A percentile compares a stretch with the other conserved stretches of the same genome.
These are phyloP conservation scores for Sialis lutaria DNA, from an alignment of 2,888 invertebrate species.

Conservation along the genomic window DNA sequence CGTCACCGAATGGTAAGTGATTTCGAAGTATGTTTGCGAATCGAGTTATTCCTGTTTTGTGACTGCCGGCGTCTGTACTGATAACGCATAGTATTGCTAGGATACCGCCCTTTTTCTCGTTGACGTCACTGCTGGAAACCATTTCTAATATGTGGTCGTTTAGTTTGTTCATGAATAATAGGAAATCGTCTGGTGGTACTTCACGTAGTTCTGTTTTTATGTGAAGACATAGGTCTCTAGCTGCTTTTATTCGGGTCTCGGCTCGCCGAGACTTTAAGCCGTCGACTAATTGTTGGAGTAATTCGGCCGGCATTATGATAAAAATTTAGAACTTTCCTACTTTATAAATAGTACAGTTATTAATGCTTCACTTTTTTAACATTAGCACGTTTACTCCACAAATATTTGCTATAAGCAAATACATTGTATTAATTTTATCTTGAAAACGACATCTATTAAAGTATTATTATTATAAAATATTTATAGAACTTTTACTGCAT, in stretches of 20 bases:
- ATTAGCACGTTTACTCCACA: no score
- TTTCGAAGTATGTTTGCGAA: slow-evolving; percentile 88
- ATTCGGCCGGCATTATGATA: slow-evolving; percentile 33
- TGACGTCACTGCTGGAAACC: slow-evolving; percentile 83
- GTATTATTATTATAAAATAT: no score
- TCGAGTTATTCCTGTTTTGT: slow-evolving; percentile 73
- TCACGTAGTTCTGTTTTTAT: slow-evolving; percentile 82
- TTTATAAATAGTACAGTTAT: not conserved
- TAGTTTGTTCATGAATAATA: slow-evolving; percentile 83
- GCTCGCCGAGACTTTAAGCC: slow-evolving; percentile 81
- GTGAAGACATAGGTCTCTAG: slow-evolving; percentile 76
- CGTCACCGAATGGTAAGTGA: slow-evolving; percentile 77
- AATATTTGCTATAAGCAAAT: no score
- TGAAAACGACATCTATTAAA: no score
- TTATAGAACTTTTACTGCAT: no score
- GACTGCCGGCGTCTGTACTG: slow-evolving; percentile 83
- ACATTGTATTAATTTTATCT: no score
- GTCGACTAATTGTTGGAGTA: slow-evolving; percentile 65
- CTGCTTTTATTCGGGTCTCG: slow-evolving; percentile 68
- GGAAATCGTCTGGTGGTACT: slow-evolving; percentile 78
- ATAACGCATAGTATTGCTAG: slow-evolving; percentile 88
- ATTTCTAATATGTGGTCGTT: slow-evolving; percentile 92
- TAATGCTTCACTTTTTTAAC: not conserved
- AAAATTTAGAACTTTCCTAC: no score
- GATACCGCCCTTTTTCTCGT: slow-evolving; percentile 91